phyloP scores from a whole-genome alignment of 2,797 vertebrate genomes.

The Sparus aurata region DNA sequence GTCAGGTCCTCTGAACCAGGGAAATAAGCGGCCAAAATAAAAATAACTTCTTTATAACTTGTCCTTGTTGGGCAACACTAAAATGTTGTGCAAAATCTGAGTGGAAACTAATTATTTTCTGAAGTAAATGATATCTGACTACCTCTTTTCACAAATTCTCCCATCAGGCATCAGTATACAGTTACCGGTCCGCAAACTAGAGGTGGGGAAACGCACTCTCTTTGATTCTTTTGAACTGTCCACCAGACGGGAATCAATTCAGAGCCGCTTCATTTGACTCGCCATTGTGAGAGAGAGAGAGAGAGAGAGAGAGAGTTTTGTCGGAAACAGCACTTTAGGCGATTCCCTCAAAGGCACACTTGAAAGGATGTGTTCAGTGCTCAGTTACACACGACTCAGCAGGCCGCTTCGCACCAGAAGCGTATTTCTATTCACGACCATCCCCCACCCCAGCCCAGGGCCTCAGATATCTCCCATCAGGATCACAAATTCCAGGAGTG shows the following conservation, averaged over 20 bases:
- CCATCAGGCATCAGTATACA: conserved; percentile 3
- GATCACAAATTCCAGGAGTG: conserved; percentile 45
- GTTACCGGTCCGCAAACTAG: background rate
- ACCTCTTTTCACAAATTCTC: background rate
- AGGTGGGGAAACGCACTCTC: conserved; percentile 6
- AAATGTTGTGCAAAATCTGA: background rate
- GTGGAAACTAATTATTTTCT: conserved; percentile 1
- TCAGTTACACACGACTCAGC: conserved; percentile 55
- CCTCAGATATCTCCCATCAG: conserved; percentile 33
- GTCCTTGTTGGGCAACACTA: background rate
- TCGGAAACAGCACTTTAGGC: conserved; percentile 60
- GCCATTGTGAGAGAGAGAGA: conserved; percentile 35
- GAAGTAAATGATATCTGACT: conserved; percentile 6
- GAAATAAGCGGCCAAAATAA: conserved; percentile 13
- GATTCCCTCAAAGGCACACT: conserved; percentile 57
- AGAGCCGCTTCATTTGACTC: conserved; percentile 44
- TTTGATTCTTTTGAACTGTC: conserved; percentile 40
- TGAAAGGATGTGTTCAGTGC: conserved; percentile 58
- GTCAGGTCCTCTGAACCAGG: conserved; percentile 20
- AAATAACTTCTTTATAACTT: background rate
- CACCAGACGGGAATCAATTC: conserved; percentile 42
- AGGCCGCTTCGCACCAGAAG: conserved; percentile 31
- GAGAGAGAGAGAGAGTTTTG: conserved; percentile 35
- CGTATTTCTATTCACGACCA: conserved; percentile 29
- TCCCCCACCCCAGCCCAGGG: conserved; percentile 17